Evolutionary conservation across 2,888 invertebrate species (phyloP).

Genomic region (Luperina nickerlii): DNA sequence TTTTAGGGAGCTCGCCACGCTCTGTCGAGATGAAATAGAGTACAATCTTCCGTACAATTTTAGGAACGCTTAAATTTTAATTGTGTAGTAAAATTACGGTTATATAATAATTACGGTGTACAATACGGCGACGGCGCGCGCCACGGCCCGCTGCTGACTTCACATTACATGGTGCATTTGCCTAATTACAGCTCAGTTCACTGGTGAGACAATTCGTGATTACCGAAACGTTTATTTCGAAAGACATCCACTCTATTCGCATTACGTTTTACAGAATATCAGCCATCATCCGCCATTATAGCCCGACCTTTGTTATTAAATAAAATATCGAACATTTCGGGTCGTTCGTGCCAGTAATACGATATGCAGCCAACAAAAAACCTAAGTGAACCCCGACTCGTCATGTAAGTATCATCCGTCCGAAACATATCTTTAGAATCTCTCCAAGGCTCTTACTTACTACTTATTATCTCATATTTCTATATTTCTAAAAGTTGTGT

Average conservation of each 20-base stretch:
- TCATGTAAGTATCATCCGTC: constrained; percentile 73
- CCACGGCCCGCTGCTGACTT: constrained; percentile 72
- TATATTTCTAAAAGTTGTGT: constrained; percentile 86
- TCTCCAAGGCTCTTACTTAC: constrained; percentile 79
- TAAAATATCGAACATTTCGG: constrained; percentile 74
- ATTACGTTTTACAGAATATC: constrained; percentile 75
- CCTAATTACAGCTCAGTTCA: constrained; percentile 87
- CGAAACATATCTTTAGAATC: constrained; percentile 80
- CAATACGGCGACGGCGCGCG: constrained; percentile 79
- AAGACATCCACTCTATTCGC: constrained; percentile 77
- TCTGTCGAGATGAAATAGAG: constrained; percentile 83
- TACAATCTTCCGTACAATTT: constrained; percentile 84
- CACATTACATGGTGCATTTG: constrained; percentile 88
- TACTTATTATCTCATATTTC: constrained; percentile 84
- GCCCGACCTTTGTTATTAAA: constrained; percentile 75
- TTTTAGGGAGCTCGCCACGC: constrained; percentile 79
- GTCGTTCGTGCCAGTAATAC: constrained; percentile 66
- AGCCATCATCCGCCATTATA: constrained; percentile 72
- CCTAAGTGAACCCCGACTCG: constrained; percentile 71
- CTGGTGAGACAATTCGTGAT: constrained; percentile 87
- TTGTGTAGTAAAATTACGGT: constrained; percentile 89
- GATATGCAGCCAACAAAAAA: constrained; percentile 74
- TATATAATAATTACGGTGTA: constrained; percentile 88
- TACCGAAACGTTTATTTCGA: constrained; percentile 83
- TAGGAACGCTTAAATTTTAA: constrained; percentile 89